phyloP scores from a whole-genome alignment of 64 coral and sea anemone genomes.

The Cladopsammia gracilis region DNA sequence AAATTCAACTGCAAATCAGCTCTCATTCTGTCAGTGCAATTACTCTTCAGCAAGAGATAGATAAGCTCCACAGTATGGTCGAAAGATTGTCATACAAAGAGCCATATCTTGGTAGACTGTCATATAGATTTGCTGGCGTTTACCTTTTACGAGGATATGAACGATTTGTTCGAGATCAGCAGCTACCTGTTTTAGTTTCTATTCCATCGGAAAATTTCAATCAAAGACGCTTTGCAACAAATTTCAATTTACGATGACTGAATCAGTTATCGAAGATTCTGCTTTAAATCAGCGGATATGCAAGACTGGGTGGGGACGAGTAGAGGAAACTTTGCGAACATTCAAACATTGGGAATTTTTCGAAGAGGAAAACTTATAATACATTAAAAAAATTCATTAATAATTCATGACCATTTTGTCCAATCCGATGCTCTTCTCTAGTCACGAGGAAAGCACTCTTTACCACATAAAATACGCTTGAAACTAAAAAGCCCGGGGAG shows the following conservation, averaged over 20 bases:
- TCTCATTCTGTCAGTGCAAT: neutral
- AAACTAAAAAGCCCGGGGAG: too few species aligned
- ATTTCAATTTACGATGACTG: conserved; percentile 37
- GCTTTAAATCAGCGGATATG: too few species aligned
- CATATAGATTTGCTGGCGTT: conserved; percentile 47
- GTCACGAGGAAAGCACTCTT: too few species aligned
- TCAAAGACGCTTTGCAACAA: conserved; percentile 38
- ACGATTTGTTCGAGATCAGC: neutral
- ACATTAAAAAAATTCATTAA: too few species aligned
- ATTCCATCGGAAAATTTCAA: conserved; percentile 12
- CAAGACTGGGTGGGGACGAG: too few species aligned
- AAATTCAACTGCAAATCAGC: conserved; percentile 22
- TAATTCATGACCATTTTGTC: too few species aligned
- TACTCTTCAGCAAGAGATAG: conserved; percentile 14
- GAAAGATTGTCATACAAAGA: conserved; percentile 22
- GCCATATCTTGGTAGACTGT: conserved; percentile 54
- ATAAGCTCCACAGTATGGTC: conserved; percentile 7
- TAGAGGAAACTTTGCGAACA: too few species aligned
- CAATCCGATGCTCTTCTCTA: too few species aligned
- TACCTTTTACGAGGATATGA: conserved; percentile 38
- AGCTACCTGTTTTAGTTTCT: neutral
- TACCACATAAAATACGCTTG: too few species aligned
- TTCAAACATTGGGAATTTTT: too few species aligned
- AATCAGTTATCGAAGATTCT: too few species aligned
- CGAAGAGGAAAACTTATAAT: too few species aligned